Evolutionary conservation across 2,888 invertebrate genomes (phyloP).

Genomic region (Lampropteryx suffumata): DNA sequence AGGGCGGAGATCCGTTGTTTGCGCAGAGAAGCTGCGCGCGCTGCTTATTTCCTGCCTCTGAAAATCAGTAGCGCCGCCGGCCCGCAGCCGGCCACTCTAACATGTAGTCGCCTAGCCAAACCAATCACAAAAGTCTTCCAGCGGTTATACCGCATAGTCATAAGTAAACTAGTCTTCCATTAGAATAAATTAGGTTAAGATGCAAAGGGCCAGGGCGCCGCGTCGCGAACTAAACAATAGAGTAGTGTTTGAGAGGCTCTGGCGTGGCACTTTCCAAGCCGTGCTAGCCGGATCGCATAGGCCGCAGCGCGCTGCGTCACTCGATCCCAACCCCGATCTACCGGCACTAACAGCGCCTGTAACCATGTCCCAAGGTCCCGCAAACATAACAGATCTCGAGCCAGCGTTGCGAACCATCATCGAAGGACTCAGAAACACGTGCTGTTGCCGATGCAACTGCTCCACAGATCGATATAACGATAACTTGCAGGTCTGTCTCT

Average conservation of each 20-base stretch:
- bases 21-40: constrained; percentile 76
- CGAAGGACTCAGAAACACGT: constrained; percentile 63
- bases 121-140: constrained; percentile 66
- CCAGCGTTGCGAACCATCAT: constrained; percentile 69
- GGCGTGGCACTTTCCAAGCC: constrained; percentile 86
- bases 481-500: constrained; percentile 82
- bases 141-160: constrained; percentile 58
- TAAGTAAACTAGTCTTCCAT: constrained; percentile 82
- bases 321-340: constrained; percentile 55
- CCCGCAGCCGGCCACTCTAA: constrained; percentile 73
- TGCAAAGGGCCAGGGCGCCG: constrained; percentile 76
- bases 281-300: constrained; percentile 67
- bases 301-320: constrained; percentile 68
- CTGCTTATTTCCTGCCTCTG: constrained; percentile 37
- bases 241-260: constrained; percentile 87
- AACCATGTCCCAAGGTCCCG: constrained; percentile 43
- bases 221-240: constrained; percentile 81
- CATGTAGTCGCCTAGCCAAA: constrained; percentile 59
- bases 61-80: constrained; percentile 74
- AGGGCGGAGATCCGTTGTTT: constrained; percentile 66
- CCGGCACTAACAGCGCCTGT: constrained; percentile 44
- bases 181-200: constrained; percentile 71
- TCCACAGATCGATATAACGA: constrained; percentile 64
- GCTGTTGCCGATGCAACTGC: constrained; percentile 77
- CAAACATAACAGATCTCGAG: constrained; percentile 71